These are phyloP conservation scores for Melanaphis sacchari DNA, from an alignment of 1,140 invertebrate species.

Conservation along the genomic window DNA sequence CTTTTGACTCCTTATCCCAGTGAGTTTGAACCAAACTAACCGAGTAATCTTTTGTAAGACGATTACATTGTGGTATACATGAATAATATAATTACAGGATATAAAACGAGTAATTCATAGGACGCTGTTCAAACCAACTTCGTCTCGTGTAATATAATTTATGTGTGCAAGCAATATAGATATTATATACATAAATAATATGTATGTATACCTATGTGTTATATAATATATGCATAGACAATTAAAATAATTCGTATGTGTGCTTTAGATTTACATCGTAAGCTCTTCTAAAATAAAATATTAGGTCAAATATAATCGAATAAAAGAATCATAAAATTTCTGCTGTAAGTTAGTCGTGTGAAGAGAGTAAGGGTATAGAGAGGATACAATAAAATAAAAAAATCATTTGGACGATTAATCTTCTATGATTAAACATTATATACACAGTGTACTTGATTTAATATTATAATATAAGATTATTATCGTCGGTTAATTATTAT, in stretches of 20 bases:
- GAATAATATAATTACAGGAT: constrained; percentile 35
- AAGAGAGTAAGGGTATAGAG: too few relatives aligned
- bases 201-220: neutral
- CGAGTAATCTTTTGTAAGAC: constrained; percentile 39
- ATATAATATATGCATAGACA: neutral
- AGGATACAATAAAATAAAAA: too few relatives aligned
- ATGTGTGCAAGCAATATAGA: neutral
- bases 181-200: neutral
- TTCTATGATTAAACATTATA: neutral
- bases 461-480: neutral
- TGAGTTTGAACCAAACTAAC: neutral
- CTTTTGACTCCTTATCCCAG: constrained; percentile 42
- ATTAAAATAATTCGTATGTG: neutral
- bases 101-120: constrained; percentile 35
- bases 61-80: constrained; percentile 19
- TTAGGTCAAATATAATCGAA: neutral
- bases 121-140: neutral
- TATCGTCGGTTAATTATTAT: neutral
- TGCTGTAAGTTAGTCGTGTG: too few relatives aligned
- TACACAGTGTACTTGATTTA: neutral
- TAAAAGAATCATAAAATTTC: neutral
- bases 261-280: neutral
- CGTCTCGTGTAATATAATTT: neutral
- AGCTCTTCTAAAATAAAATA: neutral
- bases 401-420: neutral